Evolutionary conservation across 2,113 vertebrate genomes (phyloP), one percentile per base, ranked within the genome.

Genomic region (Carassius carassius): DNA sequence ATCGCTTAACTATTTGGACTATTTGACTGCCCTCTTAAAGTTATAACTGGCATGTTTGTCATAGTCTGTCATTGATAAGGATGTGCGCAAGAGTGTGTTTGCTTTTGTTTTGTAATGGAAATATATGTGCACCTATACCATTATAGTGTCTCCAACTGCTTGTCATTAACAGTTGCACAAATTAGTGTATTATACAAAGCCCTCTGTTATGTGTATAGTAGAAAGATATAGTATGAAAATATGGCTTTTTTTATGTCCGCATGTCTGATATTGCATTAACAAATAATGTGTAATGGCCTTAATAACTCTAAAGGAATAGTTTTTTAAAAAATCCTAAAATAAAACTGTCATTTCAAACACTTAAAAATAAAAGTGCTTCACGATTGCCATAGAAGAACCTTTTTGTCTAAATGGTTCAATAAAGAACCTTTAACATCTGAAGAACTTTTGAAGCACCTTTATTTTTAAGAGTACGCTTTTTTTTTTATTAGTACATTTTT

Each of bases 91-190:
- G 67, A 54, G 74, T 81, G 23, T 49, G 70, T 62, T 58, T 49
- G 54, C 25, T 62, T 47, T 76, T 25, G 14, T 84, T 84, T 76
- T 77, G 41, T 51, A 32, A 49, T 84, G 49, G 25, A 77, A 74
- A 67, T 54, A 17, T 32, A 67, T 32, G 41, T 67, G 63, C 23
- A 69, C 44, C 78, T 69, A 41, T 80, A 80, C 35, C 60, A 65
- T 80, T 65, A 69, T 63, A 51, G 78, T 49, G 62, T 81, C 62
- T 81, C 79, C 41, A 81, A 67, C 78, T 81, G 17, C 63, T 81
- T 67, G 35, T 25, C n/a, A 47, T 78, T 65, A 47, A 80, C 78
- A 65, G 58, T 65, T 65, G 78, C 78, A 80, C 78, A 80, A 65
- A 37, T 62, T 7, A n/a, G 56, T 78, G 54, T 78, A 41, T 78